Percentiles rank a stretch among this genome's conserved stretches.
These are phyloP conservation scores for Bactericera cockerelli DNA, from an alignment of 1,140 invertebrate genomes.

Conservation along the genomic window DNA sequence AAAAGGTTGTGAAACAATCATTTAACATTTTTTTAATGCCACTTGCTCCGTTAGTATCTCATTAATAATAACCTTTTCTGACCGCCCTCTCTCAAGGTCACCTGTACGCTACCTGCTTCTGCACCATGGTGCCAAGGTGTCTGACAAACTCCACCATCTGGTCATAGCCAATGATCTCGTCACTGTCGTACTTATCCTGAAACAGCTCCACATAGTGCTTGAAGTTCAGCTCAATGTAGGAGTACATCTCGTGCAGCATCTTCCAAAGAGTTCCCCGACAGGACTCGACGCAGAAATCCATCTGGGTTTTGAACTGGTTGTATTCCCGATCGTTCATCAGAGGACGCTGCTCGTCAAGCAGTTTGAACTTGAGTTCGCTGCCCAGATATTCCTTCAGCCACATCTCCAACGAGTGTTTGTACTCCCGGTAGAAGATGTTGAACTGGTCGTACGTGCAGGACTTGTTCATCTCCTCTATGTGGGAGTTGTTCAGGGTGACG, in stretches of 20 bases:
- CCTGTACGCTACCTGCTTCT: neutral
- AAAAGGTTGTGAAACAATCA: too few species aligned
- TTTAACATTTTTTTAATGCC: too few species aligned
- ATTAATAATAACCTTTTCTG: too few species aligned
- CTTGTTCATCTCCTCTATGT: neutral
- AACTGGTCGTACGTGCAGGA: neutral
- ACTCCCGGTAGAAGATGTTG: neutral
- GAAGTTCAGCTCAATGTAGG: neutral
- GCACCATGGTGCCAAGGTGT: neutral
- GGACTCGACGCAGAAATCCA: neutral
- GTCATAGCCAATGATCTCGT: neutral
- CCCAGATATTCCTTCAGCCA: slow-evolving; percentile 1
- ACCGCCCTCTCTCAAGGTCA: too few species aligned
- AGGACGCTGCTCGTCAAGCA: neutral
- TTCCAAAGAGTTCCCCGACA: neutral
- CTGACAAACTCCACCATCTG: neutral
- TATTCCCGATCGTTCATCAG: neutral
- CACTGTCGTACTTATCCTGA: neutral
- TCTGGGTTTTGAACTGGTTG: neutral
- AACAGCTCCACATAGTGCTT: neutral
- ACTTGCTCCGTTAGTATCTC: too few species aligned
- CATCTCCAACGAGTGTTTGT: neutral
- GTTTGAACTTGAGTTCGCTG: slow-evolving; percentile 1
- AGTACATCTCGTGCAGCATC: neutral
- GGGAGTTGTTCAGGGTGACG: neutral